phyloP scores from a whole-genome alignment of 37 sponge, comb jelly and placozoan species.

The Spongia lamella region DNA sequence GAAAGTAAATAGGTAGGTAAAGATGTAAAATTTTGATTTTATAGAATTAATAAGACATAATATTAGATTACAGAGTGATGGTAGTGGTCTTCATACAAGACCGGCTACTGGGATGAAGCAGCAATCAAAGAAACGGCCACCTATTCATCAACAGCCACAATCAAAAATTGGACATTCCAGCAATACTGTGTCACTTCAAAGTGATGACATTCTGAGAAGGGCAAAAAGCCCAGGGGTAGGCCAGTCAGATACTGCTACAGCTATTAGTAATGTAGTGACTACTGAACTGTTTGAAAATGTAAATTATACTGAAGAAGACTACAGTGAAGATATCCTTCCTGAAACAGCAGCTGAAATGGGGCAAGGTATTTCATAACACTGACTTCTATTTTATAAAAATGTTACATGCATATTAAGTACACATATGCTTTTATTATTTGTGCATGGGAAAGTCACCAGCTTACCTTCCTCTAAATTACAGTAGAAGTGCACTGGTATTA shows the following conservation, averaged over 20 bases:
- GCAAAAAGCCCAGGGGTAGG: constrained; percentile 1
- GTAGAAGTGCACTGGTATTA: too few relatives aligned
- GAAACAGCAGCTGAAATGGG: constrained; percentile 69
- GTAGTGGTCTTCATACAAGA: too few relatives aligned
- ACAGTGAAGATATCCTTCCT: constrained; percentile 58
- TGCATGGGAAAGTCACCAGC: not conserved
- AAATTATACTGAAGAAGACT: not conserved
- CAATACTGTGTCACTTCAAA: not conserved
- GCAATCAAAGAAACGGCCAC: too few relatives aligned
- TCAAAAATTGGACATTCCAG: not conserved
- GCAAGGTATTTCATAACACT: constrained; percentile 37
- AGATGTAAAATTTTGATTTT: too few relatives aligned
- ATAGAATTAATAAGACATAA: too few relatives aligned
- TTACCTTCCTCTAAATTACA: too few relatives aligned
- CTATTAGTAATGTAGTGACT: not conserved
- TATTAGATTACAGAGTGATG: too few relatives aligned
- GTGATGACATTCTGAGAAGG: not conserved
- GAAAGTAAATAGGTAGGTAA: too few relatives aligned
- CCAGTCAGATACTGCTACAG: too few relatives aligned
- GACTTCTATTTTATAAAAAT: not conserved
- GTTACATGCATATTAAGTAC: not conserved
- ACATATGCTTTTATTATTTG: not conserved
- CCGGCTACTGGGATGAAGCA: too few relatives aligned
- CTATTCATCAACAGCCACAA: not conserved
- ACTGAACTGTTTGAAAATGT: not conserved